Percentiles rank a stretch among this genome's conserved stretches.
Evolutionary conservation across 2,113 vertebrate species (phyloP).

Genomic region (Naja naja): DNA sequence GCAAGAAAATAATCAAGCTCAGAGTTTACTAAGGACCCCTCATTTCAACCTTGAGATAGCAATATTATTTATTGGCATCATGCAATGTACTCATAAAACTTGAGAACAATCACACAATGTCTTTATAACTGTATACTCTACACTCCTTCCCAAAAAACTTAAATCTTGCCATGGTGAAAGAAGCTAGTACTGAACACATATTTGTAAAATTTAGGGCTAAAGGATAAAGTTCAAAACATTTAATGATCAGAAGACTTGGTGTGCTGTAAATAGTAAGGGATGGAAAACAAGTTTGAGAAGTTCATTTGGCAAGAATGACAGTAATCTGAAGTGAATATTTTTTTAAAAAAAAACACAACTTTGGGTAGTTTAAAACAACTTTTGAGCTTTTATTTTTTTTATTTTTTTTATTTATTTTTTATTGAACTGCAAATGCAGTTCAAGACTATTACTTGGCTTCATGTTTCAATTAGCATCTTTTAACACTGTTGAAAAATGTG

Average conservation of each 20-base stretch:
- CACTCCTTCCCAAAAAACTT: not conserved
- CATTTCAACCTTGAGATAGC: not conserved
- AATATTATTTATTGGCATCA: not conserved
- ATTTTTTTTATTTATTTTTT: no score
- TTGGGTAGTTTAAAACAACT: not conserved
- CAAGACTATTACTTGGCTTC: not conserved
- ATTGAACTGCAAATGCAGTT: not conserved
- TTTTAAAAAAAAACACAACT: not conserved
- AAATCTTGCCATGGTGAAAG: not conserved
- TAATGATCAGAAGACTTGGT: not conserved
- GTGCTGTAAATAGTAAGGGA: not conserved
- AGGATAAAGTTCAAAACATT: not conserved
- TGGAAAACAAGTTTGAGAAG: not conserved
- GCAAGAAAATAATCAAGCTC: not conserved
- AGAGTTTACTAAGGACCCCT: not conserved
- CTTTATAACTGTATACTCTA: not conserved
- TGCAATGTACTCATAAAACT: not conserved
- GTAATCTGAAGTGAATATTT: not conserved
- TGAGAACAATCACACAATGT: not conserved
- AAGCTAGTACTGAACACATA: not conserved
- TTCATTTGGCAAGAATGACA: not conserved
- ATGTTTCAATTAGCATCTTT: not conserved
- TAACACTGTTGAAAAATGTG: not conserved
- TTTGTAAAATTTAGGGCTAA: not conserved
- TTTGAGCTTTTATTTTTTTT: not conserved